Conservation (phyloP, 1,140 invertebrate species). For the Drosophila fuyamai region DNA sequence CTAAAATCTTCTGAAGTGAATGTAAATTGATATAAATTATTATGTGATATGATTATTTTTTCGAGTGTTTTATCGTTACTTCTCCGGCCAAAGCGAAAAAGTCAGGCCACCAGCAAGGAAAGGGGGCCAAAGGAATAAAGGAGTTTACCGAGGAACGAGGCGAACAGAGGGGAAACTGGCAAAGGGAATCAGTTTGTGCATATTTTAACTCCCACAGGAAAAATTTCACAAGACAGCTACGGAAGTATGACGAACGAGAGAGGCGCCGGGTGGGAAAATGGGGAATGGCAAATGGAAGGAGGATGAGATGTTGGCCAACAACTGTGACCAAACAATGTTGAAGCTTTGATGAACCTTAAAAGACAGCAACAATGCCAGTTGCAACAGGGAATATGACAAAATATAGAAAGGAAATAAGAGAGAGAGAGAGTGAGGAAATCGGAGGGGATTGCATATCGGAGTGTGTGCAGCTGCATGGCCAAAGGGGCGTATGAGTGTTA, state of each 20-base stretch:
- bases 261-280: background rate
- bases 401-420: slow-evolving; percentile 40
- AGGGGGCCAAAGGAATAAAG: background rate
- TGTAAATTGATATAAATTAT: too few species aligned
- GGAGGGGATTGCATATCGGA: slow-evolving; percentile 4
- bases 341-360: slow-evolving; percentile 82
- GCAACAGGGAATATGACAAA: slow-evolving; percentile 74
- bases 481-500: slow-evolving; percentile 81
- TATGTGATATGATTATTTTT: background rate
- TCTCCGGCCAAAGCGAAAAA: slow-evolving; percentile 58
- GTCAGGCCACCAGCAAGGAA: slow-evolving; percentile 39
- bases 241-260: slow-evolving; percentile 70
- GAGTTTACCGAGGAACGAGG: background rate
- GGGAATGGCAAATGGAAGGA: background rate
- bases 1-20: background rate
- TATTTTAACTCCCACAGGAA: slow-evolving; percentile 82
- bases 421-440: background rate
- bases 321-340: slow-evolving; percentile 83
- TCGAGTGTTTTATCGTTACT: slow-evolving; percentile 17
- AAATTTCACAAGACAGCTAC: slow-evolving; percentile 81
- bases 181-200: slow-evolving; percentile 67
- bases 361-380: slow-evolving; percentile 58
- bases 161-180: slow-evolving; percentile 2
- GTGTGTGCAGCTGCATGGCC: slow-evolving; percentile 49
- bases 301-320: slow-evolving; percentile 61